Evolutionary conservation across 2,797 vertebrate genomes (phyloP).

Genomic region (Pygocentrus nattereri): DNA sequence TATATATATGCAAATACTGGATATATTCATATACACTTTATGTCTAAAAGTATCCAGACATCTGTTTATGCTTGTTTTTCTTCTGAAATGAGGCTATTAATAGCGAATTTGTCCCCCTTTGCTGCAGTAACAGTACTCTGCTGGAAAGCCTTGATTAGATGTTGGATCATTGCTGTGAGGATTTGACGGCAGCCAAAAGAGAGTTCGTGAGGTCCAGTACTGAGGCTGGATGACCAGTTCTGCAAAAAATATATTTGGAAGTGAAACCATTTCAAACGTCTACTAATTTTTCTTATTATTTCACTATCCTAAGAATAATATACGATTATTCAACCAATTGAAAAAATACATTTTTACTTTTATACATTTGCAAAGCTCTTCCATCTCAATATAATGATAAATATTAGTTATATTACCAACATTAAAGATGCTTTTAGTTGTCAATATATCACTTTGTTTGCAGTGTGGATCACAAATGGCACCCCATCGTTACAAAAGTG

Average conservation of each 20-base stretch:
- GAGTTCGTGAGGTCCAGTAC: neutral
- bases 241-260: too few relatives aligned
- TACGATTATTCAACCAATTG: too few relatives aligned
- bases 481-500: neutral
- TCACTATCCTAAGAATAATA: too few relatives aligned
- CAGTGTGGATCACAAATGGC: neutral
- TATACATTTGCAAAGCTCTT: neutral
- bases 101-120: neutral
- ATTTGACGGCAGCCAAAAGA: neutral
- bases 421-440: neutral
- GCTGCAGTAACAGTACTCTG: neutral
- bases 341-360: too few relatives aligned
- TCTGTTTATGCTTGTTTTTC: neutral
- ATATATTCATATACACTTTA: slow-evolving; percentile 62
- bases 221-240: too few relatives aligned
- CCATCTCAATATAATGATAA: neutral
- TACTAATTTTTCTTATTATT: too few relatives aligned
- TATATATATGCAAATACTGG: slow-evolving; percentile 71
- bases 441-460: neutral
- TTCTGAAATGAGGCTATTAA: too few relatives aligned
- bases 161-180: neutral
- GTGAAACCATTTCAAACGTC: too few relatives aligned
- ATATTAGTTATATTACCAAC: neutral
- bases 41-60: neutral
- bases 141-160: neutral